Evolutionary conservation across 2,888 invertebrate species (phyloP), one percentile per base, ranked within the genome.

Genomic region (Pandemis heparana): DNA sequence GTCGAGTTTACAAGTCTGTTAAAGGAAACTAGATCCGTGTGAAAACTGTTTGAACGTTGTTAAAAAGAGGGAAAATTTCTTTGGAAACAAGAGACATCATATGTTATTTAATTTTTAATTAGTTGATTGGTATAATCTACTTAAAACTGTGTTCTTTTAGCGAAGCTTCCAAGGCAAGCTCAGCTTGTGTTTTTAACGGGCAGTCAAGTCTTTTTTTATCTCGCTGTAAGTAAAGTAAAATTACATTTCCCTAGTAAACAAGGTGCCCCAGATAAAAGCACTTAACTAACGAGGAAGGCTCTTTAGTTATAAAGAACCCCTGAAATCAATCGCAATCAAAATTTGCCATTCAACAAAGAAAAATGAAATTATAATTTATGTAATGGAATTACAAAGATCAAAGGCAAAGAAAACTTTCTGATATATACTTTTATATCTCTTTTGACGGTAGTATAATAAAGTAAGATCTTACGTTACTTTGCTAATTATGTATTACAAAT

Each of bases 331-430:
- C 12, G 56, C 9, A 12, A 56, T 56, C 23, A 56, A 56, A 56
- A 56, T 23, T 56, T 10, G 18, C 23, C 12, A 3, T 23, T 56
- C 23, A 23, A 56, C 23, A 53, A 53, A 53, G 46, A 46, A 51
- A 56, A 56, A 56, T 56, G 23, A 10, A 12, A 53, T 23, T 23
- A 12, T 56, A 56, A 56, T 23, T 10, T 12, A 12, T 5, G 1
- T 56, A 56, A 56, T 56, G 56, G 56, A n/a, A 56, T 56, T 23
- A 23, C 56, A 23, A 23, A 56, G 56, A 56, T 56, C 56, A 56
- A 56, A 56, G 5, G n/a, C 9, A 53, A 48, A 18, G 8, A 2
- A 53, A 53, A 53, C 18, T 53, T 53, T 16, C 3, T 16, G 51
- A 16, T 53, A 18, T 53, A 9, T 9, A 1, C 51, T 53, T 16